phyloP scores from a whole-genome alignment of 2,113 vertebrate genomes.

The Cephalopholis sonnerati region DNA sequence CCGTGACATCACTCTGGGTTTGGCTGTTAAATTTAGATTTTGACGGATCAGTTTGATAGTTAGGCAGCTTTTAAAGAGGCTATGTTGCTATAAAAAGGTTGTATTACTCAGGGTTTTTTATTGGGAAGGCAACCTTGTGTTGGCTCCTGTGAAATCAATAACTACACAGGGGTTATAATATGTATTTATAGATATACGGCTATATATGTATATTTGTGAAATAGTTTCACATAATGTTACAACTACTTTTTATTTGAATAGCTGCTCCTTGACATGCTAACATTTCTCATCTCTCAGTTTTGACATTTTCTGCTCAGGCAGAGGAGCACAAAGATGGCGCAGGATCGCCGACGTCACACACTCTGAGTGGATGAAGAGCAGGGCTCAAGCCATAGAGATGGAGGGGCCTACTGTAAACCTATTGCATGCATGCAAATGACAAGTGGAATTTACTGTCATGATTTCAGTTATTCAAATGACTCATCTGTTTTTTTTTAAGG shows the following conservation, averaged over 20 bases:
- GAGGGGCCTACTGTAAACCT: constrained; percentile 6
- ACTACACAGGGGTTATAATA: background rate
- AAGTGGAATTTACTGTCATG: background rate
- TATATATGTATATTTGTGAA: background rate
- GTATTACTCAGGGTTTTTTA: constrained; percentile 19
- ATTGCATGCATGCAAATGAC: background rate
- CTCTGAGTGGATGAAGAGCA: constrained; percentile 30
- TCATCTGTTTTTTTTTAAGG: background rate
- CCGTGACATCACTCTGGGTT: constrained; percentile 63
- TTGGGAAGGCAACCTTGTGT: constrained; percentile 5
- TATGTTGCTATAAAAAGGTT: constrained; percentile 22
- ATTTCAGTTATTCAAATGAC: constrained; percentile 14
- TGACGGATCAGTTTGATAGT: constrained; percentile 10
- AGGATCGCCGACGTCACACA: constrained; percentile 50
- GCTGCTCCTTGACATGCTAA: constrained; percentile 7
- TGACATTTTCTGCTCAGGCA: constrained; percentile 47
- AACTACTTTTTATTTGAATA: constrained; percentile 7
- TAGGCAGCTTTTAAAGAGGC: background rate
- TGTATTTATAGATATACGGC: background rate
- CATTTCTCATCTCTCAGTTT: constrained; percentile 8
- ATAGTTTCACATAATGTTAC: background rate
- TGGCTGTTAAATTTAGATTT: constrained; percentile 54
- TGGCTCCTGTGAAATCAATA: constrained; percentile 25
- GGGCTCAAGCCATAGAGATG: constrained; percentile 21
- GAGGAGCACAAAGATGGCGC: constrained; percentile 62